phyloP scores from a whole-genome alignment of 2,888 invertebrate genomes.

The Tillus elongatus region DNA sequence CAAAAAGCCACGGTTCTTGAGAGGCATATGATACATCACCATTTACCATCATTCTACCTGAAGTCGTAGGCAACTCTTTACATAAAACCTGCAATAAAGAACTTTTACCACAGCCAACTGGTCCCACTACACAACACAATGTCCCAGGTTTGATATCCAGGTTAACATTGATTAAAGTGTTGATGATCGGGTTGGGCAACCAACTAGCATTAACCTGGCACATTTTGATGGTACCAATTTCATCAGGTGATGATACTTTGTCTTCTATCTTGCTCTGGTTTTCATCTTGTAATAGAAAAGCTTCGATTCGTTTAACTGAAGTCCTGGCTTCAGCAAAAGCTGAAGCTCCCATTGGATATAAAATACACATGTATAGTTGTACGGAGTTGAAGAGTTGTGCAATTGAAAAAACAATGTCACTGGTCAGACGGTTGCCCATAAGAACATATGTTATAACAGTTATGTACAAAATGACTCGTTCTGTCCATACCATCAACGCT shows the following conservation, averaged over 20 bases:
- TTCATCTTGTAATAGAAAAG: constrained; percentile 27
- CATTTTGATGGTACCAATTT: constrained; percentile 23
- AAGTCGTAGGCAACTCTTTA: constrained; percentile 56
- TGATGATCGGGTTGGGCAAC: constrained; percentile 31
- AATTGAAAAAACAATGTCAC: constrained; percentile 64
- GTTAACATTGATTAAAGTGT: constrained; percentile 43
- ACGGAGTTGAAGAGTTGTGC: constrained; percentile 70
- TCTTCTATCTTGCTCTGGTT: constrained; percentile 23
- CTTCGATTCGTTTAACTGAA: constrained; percentile 29
- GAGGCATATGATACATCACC: constrained; percentile 63
- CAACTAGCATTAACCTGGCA: constrained; percentile 27
- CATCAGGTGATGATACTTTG: constrained; percentile 23
- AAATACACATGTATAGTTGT: constrained; percentile 37
- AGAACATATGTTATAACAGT: constrained; percentile 71
- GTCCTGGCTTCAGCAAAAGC: constrained; percentile 30
- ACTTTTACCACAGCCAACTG: constrained; percentile 63
- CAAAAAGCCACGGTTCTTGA: constrained; percentile 75
- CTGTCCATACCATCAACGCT: constrained; percentile 66
- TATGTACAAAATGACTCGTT: constrained; percentile 73
- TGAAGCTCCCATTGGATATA: constrained; percentile 28
- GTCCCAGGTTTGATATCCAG: constrained; percentile 44
- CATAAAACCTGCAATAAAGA: constrained; percentile 61
- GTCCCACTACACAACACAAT: constrained; percentile 45
- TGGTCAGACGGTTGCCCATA: constrained; percentile 47
- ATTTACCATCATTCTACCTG: constrained; percentile 52